These are phyloP conservation scores for Pangasius djambal DNA, from an alignment of 2,797 vertebrate genomes.

Conservation along the genomic window DNA sequence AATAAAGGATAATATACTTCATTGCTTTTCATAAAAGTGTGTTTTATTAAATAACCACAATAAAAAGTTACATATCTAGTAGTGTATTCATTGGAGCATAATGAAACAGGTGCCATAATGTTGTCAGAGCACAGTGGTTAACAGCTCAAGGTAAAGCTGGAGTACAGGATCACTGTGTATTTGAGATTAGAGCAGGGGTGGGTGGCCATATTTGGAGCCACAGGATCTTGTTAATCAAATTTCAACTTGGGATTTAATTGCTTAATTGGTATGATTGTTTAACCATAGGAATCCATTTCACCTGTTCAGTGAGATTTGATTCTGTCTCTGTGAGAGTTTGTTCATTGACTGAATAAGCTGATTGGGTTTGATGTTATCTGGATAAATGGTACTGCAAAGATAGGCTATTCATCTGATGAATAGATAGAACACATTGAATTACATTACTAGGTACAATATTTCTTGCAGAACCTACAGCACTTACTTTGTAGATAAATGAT, in stretches of 20 bases:
- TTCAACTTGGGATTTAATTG: slow-evolving; percentile 73
- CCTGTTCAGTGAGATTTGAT: slow-evolving; percentile 67
- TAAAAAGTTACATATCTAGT: neutral
- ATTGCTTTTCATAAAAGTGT: slow-evolving; percentile 4
- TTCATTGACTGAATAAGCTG: slow-evolving; percentile 25
- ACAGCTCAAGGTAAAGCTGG: slow-evolving; percentile 49
- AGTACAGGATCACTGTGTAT: slow-evolving; percentile 70
- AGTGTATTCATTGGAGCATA: neutral
- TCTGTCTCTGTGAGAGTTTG: slow-evolving; percentile 45
- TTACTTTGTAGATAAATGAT: neutral
- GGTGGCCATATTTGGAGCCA: slow-evolving; percentile 60
- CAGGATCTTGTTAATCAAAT: slow-evolving; percentile 75
- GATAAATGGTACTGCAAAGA: slow-evolving; percentile 12
- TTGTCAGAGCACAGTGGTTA: slow-evolving; percentile 44
- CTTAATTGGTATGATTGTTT: slow-evolving; percentile 77
- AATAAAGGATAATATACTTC: slow-evolving; percentile 8
- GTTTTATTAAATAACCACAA: neutral
- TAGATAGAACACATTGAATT: neutral
- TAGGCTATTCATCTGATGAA: neutral
- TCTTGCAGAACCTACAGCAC: neutral
- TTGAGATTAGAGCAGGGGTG: slow-evolving; percentile 70
- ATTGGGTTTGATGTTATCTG: slow-evolving; percentile 35
- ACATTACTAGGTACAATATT: neutral
- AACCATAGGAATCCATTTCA: slow-evolving; percentile 75
- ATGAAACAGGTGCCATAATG: neutral